Evolutionary conservation across 2,888 invertebrate species (phyloP), one percentile per base, ranked within the genome.

Genomic region (Zeuzera pyrina): DNA sequence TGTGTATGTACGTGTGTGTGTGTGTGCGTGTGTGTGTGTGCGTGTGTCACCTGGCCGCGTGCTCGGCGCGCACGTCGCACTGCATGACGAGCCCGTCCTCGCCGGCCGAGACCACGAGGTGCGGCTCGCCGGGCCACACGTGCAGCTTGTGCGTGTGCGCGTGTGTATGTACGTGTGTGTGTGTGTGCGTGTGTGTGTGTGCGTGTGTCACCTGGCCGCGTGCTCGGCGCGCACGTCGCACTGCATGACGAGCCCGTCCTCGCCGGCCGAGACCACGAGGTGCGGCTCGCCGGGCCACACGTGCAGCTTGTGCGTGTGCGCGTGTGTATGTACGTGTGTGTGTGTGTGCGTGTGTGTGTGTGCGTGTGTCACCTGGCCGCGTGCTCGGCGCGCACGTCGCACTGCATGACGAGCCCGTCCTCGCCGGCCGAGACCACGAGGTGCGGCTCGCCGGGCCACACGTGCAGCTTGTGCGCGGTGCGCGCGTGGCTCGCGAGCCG

Each of bases 121-220:
- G 91, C 0, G 94, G 93, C 43, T 90, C 89, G 35, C 90, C 88
- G 5, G 88, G 85, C 45, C 91, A 86, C 42, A 94, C 84, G 35
- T 93, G 89, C 45, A 97, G 73, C 81, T 95, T 96, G 77, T 97
- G 94, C 15, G 93, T 93, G 2, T n/a, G 95, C 87, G 31, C 90
- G 91, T 37, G 83, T 58, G 71, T 93, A n/a, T n/a, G n/a, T n/a
- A n/a, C n/a, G n/a, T n/a, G n/a, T n/a, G n/a, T n/a, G n/a, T n/a
- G n/a, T n/a, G n/a, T n/a, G n/a, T n/a, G n/a, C n/a, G n/a, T n/a
- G n/a, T n/a, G n/a, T n/a, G n/a, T n/a, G n/a, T n/a, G n/a, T n/a
- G n/a, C n/a, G n/a, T n/a, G n/a, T n/a, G n/a, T n/a, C n/a, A n/a
- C n/a, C n/a, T n/a, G n/a, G n/a, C n/a, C n/a, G n/a, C n/a, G n/a